Evolutionary conservation across 2,888 invertebrate genomes (phyloP).

Genomic region (Cabera pusaria): DNA sequence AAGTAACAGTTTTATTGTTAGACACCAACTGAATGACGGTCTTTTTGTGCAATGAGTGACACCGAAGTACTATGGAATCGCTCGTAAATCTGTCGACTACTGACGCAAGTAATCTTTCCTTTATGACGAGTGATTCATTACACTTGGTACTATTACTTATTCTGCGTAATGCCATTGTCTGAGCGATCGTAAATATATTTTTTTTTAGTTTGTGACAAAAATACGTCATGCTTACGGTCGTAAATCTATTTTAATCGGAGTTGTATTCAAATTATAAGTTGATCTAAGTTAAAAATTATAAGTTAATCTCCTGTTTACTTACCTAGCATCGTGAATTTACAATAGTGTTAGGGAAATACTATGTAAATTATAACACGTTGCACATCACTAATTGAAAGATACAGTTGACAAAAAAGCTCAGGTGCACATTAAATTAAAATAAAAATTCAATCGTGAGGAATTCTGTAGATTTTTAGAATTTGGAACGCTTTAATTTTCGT

Average conservation of each 20-base stretch:
- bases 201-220: constrained; percentile 32
- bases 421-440: constrained; percentile 38
- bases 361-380: not conserved
- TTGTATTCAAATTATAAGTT: constrained; percentile 7
- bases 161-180: constrained; percentile 51
- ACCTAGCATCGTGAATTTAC: no score
- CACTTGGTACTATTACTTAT: constrained; percentile 20
- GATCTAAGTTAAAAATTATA: no score
- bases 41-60: constrained; percentile 27
- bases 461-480: constrained; percentile 57
- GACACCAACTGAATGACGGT: constrained; percentile 13
- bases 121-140: constrained; percentile 80
- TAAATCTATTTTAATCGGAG: constrained; percentile 20
- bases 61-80: constrained; percentile 61
- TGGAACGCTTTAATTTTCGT: constrained; percentile 67
- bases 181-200: constrained; percentile 59
- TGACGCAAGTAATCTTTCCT: constrained; percentile 62
- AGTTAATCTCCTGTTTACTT: no score
- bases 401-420: constrained; percentile 33
- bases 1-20: no score
- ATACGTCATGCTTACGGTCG: constrained; percentile 12
- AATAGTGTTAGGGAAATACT: no score
- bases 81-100: constrained; percentile 68
- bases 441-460: constrained; percentile 50
- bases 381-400: constrained; percentile 10